A percentile compares a stretch with the other conserved stretches of the same genome.
Conservation (phyloP, 2,113 vertebrate genomes). For the Furnarius figulus region DNA sequence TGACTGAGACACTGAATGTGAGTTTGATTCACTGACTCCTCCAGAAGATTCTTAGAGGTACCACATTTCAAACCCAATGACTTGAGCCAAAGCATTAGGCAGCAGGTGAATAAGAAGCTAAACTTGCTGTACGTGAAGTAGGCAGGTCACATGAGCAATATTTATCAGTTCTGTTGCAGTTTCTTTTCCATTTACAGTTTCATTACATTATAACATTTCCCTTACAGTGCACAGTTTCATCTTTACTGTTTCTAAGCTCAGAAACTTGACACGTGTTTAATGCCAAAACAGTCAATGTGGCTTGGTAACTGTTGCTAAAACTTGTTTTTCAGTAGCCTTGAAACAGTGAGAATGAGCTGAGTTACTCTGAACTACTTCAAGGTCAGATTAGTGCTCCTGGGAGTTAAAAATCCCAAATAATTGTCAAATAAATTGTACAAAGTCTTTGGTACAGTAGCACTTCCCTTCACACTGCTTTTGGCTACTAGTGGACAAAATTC, state of each 20-base stretch:
- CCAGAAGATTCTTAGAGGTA: not conserved
- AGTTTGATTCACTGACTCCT: not conserved
- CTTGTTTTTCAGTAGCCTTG: not conserved
- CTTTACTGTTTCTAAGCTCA: not conserved
- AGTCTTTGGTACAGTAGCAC: not conserved
- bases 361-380: not conserved
- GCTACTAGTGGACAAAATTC: not conserved
- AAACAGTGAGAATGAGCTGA: not conserved
- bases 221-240: not conserved
- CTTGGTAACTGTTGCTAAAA: not conserved
- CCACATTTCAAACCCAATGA: not conserved
- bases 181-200: not conserved
- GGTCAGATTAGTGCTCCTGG: not conserved
- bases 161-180: not conserved
- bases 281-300: not conserved
- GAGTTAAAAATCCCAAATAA: not conserved
- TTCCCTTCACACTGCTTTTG: not conserved
- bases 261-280: not conserved
- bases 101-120: not conserved
- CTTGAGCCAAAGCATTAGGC: not conserved
- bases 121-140: not conserved
- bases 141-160: not conserved
- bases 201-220: not conserved
- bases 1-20: not conserved
- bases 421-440: not conserved